These are phyloP conservation scores for Drosophila malerkotliana DNA, from an alignment of 1,140 invertebrate genomes.

Conservation along the genomic window DNA sequence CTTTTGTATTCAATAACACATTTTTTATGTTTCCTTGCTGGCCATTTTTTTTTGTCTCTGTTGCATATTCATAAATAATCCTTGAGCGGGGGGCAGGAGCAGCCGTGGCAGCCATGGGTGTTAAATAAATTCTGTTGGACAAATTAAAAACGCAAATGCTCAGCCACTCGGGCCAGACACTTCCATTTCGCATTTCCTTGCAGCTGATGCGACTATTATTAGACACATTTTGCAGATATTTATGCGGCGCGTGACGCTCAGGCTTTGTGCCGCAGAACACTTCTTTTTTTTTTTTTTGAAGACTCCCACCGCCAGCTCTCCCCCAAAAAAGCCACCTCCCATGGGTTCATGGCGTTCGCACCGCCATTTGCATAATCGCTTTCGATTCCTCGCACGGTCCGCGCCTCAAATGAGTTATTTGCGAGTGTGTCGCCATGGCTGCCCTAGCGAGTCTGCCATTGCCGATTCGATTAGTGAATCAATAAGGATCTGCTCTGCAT, in stretches of 20 bases:
- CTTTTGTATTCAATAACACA: not conserved
- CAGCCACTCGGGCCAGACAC: slow-evolving; percentile 8
- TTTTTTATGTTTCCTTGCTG: not conserved
- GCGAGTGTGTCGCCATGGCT: slow-evolving; percentile 63
- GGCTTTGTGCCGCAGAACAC: not conserved
- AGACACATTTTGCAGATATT: slow-evolving; percentile 75
- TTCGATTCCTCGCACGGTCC: slow-evolving; percentile 75
- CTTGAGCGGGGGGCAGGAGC: slow-evolving; percentile 8
- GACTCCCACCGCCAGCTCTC: not conserved
- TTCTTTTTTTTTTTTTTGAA: not conserved
- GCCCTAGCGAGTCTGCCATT: slow-evolving; percentile 11
- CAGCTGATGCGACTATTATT: slow-evolving; percentile 67
- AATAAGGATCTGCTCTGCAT: slow-evolving; percentile 79
- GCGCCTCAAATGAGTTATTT: slow-evolving; percentile 79
- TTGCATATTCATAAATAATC: slow-evolving; percentile 51
- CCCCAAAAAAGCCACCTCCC: slow-evolving; percentile 6
- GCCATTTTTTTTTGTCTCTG: slow-evolving; percentile 1
- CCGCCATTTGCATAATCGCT: slow-evolving; percentile 77
- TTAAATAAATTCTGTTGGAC: slow-evolving; percentile 70
- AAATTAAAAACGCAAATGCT: slow-evolving; percentile 64
- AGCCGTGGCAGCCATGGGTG: slow-evolving; percentile 48
- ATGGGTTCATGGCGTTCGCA: slow-evolving; percentile 33
- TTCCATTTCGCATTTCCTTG: slow-evolving; percentile 41
- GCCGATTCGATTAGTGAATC: slow-evolving; percentile 74
- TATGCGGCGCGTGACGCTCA: slow-evolving; percentile 69